These are phyloP conservation scores for Scartelaos histophorus DNA, from an alignment of 2,113 vertebrate species.

Conservation along the genomic window DNA sequence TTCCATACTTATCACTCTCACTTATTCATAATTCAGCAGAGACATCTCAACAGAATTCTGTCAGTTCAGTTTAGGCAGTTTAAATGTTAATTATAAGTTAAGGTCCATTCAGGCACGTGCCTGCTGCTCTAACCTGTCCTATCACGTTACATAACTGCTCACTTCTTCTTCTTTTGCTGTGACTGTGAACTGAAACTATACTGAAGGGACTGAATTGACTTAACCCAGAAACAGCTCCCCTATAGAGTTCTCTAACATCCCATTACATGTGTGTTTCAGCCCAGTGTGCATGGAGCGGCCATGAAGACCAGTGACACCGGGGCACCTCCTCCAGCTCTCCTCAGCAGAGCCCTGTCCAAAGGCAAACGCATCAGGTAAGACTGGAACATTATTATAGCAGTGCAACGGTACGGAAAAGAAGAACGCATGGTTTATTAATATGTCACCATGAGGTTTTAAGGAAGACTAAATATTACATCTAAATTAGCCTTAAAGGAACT, in stretches of 20 bases:
- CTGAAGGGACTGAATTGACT: constrained; percentile 9
- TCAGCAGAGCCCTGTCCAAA: constrained; percentile 67
- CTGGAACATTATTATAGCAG: constrained; percentile 29
- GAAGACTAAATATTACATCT: too few species aligned
- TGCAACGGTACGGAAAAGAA: constrained; percentile 12
- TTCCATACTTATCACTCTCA: too few species aligned
- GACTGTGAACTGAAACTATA: not conserved
- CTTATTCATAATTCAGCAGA: not conserved
- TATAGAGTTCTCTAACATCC: not conserved
- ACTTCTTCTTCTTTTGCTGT: constrained; percentile 11
- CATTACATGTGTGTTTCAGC: constrained; percentile 17
- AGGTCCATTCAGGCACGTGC: not conserved
- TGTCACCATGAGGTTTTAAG: too few species aligned
- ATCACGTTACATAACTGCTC: not conserved
- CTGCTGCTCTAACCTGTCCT: not conserved
- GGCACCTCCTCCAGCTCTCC: constrained; percentile 53
- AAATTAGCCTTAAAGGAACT: too few species aligned
- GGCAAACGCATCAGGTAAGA: constrained; percentile 76
- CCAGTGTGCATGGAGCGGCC: constrained; percentile 67
- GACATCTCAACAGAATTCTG: too few species aligned
- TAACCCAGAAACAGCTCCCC: not conserved
- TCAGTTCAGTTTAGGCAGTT: not conserved
- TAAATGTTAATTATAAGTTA: not conserved
- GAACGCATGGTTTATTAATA: not conserved
- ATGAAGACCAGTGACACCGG: constrained; percentile 44